A percentile compares a stretch with the other conserved stretches of the same genome.
These are phyloP conservation scores for Spongilla lacustris DNA, from an alignment of 37 sponge, comb jelly and placozoan species.

Conservation along the genomic window DNA sequence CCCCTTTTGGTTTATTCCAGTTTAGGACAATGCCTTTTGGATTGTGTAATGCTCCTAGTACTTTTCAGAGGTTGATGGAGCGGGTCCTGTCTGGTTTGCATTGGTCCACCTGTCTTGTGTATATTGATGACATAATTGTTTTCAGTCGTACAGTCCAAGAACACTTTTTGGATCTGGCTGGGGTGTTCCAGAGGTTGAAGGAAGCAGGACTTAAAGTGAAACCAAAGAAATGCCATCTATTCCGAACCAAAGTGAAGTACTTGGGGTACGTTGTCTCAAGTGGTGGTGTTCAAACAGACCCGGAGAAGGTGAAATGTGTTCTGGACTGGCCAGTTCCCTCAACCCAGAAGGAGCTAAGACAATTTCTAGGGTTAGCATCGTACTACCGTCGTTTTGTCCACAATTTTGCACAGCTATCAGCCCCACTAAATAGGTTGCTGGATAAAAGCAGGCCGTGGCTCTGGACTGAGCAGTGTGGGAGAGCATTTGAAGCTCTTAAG, in stretches of 20 bases:
- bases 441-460: constrained; percentile 7
- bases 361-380: constrained; percentile 7
- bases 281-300: constrained; percentile 25
- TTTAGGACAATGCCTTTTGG: constrained; percentile 9
- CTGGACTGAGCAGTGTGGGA: constrained; percentile 28
- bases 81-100: constrained; percentile 29
- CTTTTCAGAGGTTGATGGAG: constrained; percentile 28
- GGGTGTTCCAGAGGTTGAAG: constrained; percentile 6
- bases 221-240: constrained; percentile 19
- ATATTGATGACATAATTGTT: constrained; percentile 11
- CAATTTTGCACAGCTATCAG: constrained; percentile 7
- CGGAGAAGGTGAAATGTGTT: constrained; percentile 6
- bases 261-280: constrained; percentile 26
- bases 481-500: constrained; percentile 19
- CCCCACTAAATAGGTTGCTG: constrained; percentile 4
- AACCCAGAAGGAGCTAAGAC: background rate
- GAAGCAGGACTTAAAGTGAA: constrained; percentile 22
- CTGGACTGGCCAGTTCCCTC: constrained; percentile 20
- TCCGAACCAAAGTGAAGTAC: constrained; percentile 4
- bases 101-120: constrained; percentile 32
- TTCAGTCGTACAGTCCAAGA: constrained; percentile 6
- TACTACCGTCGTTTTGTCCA: constrained; percentile 27
- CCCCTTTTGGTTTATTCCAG: background rate
- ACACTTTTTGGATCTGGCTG: background rate
- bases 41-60: constrained; percentile 4